A percentile compares a stretch with the other conserved stretches of the same genome.
These are phyloP conservation scores for Tenthredo scrophulariae DNA, from an alignment of 2,888 invertebrate species.

Conservation along the genomic window DNA sequence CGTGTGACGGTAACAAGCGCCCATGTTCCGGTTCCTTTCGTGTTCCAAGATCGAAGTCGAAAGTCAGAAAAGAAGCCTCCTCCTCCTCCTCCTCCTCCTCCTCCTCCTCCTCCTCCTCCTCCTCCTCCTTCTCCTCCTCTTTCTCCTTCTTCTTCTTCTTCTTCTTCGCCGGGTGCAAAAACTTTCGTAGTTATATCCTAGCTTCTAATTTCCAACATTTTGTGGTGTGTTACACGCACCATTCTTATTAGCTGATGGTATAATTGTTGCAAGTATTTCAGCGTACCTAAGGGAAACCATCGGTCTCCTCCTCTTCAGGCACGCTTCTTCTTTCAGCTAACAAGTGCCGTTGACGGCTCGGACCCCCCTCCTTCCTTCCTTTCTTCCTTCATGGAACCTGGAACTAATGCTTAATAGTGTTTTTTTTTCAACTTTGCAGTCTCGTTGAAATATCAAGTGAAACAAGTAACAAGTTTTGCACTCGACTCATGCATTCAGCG, in stretches of 20 bases:
- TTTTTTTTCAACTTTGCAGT: neutral
- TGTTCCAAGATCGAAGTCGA: neutral
- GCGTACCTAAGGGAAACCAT: neutral
- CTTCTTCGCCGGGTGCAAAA: neutral
- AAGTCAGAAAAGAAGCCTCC: neutral
- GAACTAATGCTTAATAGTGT: neutral
- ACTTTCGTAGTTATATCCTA: neutral
- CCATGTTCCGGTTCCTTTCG: neutral
- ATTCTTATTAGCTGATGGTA: neutral
- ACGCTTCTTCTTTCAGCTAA: conserved; percentile 10
- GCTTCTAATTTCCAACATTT: neutral
- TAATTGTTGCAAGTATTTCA: neutral
- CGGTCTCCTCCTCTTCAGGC: neutral
- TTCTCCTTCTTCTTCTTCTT: neutral
- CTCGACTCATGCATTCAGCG: neutral
- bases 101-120: neutral
- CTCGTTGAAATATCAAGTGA: neutral
- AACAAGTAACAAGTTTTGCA: neutral
- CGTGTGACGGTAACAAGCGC: conserved; percentile 39
- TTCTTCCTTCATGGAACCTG: neutral
- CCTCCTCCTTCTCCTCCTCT: neutral
- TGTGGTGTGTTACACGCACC: neutral
- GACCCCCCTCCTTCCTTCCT: neutral
- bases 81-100: too few species aligned
- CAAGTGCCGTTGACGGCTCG: neutral